Percentiles rank a stretch among this genome's conserved stretches.
These are phyloP conservation scores for Drosophila pandora DNA, from an alignment of 1,140 invertebrate species.

Conservation along the genomic window DNA sequence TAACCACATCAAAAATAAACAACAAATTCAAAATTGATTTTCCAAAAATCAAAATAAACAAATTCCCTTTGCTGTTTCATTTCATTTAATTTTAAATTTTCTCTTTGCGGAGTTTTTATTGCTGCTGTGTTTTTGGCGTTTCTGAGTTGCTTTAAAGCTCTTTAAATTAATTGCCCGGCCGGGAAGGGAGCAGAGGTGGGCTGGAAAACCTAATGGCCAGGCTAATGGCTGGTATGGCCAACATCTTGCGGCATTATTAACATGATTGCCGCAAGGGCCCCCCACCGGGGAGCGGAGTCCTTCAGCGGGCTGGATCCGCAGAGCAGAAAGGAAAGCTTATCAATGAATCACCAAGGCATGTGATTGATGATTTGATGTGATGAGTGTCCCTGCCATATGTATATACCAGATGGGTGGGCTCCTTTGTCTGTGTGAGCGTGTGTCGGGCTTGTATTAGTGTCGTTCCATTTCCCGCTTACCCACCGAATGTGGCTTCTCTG, in stretches of 20 bases:
- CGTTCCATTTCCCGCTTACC: constrained; percentile 35
- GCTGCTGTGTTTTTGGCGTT: constrained; percentile 11
- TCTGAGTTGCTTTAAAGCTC: constrained; percentile 46
- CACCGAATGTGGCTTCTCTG: constrained; percentile 64
- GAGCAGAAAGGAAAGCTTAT: constrained; percentile 55
- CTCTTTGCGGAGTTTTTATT: constrained; percentile 28
- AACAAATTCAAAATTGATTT: constrained; percentile 75
- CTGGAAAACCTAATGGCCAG: constrained; percentile 31
- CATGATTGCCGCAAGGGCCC: constrained; percentile 65
- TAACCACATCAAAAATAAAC: constrained; percentile 81
- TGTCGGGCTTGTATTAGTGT: constrained; percentile 16
- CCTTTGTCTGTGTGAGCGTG: not conserved
- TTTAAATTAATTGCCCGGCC: constrained; percentile 56
- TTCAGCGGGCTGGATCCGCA: constrained; percentile 1
- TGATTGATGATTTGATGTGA: constrained; percentile 79
- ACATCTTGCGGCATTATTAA: constrained; percentile 74
- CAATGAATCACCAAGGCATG: constrained; percentile 79
- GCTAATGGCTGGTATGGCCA: constrained; percentile 59
- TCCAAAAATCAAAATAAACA: constrained; percentile 78
- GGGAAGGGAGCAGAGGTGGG: not conserved
- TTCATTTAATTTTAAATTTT: constrained; percentile 26
- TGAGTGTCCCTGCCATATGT: constrained; percentile 31
- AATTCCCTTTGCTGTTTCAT: constrained; percentile 43
- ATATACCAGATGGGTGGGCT: constrained; percentile 6
- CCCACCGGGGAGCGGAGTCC: constrained; percentile 14